Conservation (phyloP, 2,113 vertebrate species). For the Passerina amoena region DNA sequence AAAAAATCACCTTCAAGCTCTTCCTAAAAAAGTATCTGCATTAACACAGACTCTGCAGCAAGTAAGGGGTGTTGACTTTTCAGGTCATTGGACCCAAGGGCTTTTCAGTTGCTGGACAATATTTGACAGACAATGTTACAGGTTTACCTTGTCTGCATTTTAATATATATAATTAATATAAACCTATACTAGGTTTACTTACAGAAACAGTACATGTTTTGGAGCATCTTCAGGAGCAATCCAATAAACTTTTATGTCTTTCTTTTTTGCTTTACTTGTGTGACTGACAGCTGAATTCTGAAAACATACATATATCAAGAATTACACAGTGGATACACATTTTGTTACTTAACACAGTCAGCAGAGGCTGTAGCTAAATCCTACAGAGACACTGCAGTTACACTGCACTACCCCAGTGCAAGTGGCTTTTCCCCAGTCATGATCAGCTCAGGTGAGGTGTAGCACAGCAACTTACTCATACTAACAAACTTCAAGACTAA, state of each 20-base stretch:
- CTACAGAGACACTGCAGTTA: not conserved
- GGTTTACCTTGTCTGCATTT: not conserved
- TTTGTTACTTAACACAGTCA: not conserved
- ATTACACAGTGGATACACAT: not conserved
- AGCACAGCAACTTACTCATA: not conserved
- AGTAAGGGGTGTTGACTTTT: not conserved
- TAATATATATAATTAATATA: not conserved
- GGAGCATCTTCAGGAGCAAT: slow-evolving; percentile 73
- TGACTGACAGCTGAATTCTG: slow-evolving; percentile 89
- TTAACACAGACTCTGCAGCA: not conserved
- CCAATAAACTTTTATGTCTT: slow-evolving; percentile 78
- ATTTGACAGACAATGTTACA: not conserved
- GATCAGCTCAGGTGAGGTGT: not conserved
- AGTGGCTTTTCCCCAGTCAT: not conserved
- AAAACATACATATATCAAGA: not conserved
- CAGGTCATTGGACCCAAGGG: not conserved
- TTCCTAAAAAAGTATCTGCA: not conserved
- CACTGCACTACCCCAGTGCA: not conserved
- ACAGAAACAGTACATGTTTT: slow-evolving; percentile 81
- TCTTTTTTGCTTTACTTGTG: slow-evolving; percentile 75
- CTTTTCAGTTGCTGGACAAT: not conserved
- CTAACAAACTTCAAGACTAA: not conserved
- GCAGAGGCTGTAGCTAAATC: not conserved
- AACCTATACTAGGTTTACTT: slow-evolving; percentile 50
- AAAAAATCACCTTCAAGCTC: not conserved